These are phyloP conservation scores for Chaetogeoica ovagalla DNA, from an alignment of 2,888 invertebrate genomes.

Conservation along the genomic window DNA sequence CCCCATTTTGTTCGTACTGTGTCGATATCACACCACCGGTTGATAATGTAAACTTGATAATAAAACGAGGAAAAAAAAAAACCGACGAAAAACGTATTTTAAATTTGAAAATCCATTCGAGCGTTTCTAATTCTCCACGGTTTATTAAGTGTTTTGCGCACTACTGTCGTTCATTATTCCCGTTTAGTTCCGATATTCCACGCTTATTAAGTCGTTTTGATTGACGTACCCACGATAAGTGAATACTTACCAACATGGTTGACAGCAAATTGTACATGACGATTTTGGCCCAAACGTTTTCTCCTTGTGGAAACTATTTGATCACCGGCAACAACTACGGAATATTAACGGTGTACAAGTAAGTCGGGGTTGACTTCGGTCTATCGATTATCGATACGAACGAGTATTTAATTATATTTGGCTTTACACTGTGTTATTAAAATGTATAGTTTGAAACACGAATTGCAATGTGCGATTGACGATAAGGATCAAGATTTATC, in stretches of 20 bases:
- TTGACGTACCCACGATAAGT: not conserved
- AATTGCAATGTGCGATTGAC: slow-evolving; percentile 66
- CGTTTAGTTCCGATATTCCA: too few species aligned
- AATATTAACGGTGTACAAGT: slow-evolving; percentile 80
- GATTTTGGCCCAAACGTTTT: slow-evolving; percentile 78
- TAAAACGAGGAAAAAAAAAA: too few species aligned
- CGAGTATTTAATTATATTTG: not conserved
- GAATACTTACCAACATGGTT: slow-evolving; percentile 51
- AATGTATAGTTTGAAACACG: slow-evolving; percentile 65
- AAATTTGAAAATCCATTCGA: too few species aligned
- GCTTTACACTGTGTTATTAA: slow-evolving; percentile 57
- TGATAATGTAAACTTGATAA: too few species aligned
- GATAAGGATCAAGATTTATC: slow-evolving; percentile 34
- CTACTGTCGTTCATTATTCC: not conserved
- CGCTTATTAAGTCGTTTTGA: not conserved
- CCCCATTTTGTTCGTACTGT: too few species aligned
- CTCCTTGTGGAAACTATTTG: slow-evolving; percentile 80
- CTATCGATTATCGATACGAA: not conserved
- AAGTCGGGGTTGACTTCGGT: slow-evolving; percentile 59
- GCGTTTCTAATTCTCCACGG: too few species aligned
- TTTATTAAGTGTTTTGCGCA: too few species aligned
- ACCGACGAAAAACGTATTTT: too few species aligned
- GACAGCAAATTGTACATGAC: slow-evolving; percentile 75
- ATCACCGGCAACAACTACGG: slow-evolving; percentile 84
- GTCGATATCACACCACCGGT: too few species aligned